Base-by-base conservation (phyloP, 1,140 invertebrate species). In the Scylla paramamosain region DNA sequence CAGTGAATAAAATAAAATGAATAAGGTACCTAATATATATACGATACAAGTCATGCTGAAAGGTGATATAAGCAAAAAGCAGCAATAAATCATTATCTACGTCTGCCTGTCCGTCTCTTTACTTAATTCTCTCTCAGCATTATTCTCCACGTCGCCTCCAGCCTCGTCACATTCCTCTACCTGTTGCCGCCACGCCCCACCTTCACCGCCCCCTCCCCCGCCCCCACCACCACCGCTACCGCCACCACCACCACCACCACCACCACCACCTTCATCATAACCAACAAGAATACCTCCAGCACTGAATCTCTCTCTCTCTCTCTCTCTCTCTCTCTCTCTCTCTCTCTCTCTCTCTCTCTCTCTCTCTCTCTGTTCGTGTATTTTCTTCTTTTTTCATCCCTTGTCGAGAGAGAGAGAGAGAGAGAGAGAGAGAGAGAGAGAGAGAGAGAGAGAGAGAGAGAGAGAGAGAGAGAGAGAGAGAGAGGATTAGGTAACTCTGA, bases 301-400 rank as follows among this genome's bases (percentile, higher is more conserved):
- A 59, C 10, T 20, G 12, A 12, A 59, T 20, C 52, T 14, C 52
- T 59, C 52, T 39, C 32, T 39, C 32, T 39, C 32, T 86, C 83
- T 86, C 83, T 86, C 83, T 86, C 83, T 86, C n/a, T 86, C n/a
- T 86, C 83, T 28, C n/a, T 28, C 83, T 86, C 83, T 86, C 83
- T 86, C 83, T 86, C 83, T 86, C 83, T 29, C 32, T 39, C 32
- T 32, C 83, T 84, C 83, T 84, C 83, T 84, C 83, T 84, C 83
- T 84, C 83, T 84, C 83, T 84, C 83, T 84, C 83, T 84, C 83
- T 84, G 6, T 14, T 48, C 46, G n/a, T 59, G 12, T 59, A 12
- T 59, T 59, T 59, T 59, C n/a, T n/a, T n/a, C n/a, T n/a, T 20
- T 59, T 8, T 59, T 12, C 16, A 14, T 59, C 52, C 16, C 10